A percentile compares a stretch with the other conserved stretches of the same genome.
phyloP scores from a whole-genome alignment of 2,113 vertebrate species.

The Lichenostomus cassidix region DNA sequence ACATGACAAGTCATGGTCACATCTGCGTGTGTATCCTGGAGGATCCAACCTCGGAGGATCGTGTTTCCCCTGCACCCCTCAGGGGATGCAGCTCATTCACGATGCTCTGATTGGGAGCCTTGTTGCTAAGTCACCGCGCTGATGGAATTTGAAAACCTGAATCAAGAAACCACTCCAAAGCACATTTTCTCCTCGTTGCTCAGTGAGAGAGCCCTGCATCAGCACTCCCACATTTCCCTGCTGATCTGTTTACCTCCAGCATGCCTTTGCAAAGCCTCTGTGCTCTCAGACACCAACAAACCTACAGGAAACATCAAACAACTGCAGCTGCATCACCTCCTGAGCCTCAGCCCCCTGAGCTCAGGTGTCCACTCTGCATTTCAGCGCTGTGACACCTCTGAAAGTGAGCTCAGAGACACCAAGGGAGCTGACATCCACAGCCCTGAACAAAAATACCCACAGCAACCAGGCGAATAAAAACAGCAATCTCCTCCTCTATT shows the following conservation, averaged over 20 bases:
- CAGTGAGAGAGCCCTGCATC: neutral
- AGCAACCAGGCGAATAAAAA: neutral
- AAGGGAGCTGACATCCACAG: neutral
- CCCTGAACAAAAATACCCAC: neutral
- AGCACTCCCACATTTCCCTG: neutral
- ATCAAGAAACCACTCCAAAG: neutral
- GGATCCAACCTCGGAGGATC: neutral
- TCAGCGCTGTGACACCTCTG: neutral
- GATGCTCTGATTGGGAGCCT: neutral
- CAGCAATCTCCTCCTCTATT: neutral
- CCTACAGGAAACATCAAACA: neutral
- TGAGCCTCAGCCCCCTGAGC: neutral
- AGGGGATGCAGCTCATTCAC: neutral
- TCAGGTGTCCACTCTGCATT: neutral
- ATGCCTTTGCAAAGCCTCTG: neutral
- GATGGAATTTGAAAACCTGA: neutral
- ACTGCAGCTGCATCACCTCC: fast-evolving
- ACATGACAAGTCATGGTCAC: neutral
- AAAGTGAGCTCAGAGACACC: neutral
- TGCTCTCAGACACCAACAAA: neutral
- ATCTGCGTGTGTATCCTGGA: neutral
- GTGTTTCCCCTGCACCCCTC: neutral
- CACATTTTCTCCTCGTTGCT: neutral
- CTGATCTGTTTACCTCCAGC: neutral
- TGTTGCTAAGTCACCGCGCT: fast-evolving